Conservation (phyloP, 64 coral and sea anemone genomes). For the Actinia equina region DNA sequence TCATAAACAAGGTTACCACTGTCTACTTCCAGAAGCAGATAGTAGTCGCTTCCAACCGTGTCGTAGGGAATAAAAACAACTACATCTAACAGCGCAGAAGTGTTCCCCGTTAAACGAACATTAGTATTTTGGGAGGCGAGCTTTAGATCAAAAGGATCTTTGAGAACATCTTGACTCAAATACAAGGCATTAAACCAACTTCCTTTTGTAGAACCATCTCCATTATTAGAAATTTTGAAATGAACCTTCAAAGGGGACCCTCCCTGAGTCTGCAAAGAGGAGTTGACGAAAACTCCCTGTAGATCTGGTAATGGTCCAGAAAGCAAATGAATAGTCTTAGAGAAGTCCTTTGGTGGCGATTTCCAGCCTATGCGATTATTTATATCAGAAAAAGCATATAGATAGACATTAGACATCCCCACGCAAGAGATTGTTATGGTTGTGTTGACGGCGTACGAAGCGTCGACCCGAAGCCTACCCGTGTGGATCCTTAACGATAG, state of each 20-base stretch:
- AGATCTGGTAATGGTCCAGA: slow-evolving; percentile 65
- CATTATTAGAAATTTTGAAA: slow-evolving; percentile 65
- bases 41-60: slow-evolving; percentile 57
- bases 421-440: slow-evolving; percentile 37
- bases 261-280: slow-evolving; percentile 42
- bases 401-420: neutral
- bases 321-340: neutral
- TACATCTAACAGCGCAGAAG: slow-evolving; percentile 18
- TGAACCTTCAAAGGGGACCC: slow-evolving; percentile 57
- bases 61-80: slow-evolving; percentile 72
- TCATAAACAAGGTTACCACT: slow-evolving; percentile 59
- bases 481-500: slow-evolving; percentile 39
- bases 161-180: slow-evolving; percentile 66
- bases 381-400: slow-evolving; percentile 65
- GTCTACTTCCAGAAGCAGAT: slow-evolving; percentile 64
- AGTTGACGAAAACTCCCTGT: slow-evolving; percentile 34
- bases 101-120: slow-evolving; percentile 27
- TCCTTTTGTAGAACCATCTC: slow-evolving; percentile 20
- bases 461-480: slow-evolving; percentile 40
- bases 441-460: slow-evolving; percentile 30
- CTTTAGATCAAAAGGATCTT: slow-evolving; percentile 73
- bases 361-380: slow-evolving; percentile 32
- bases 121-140: slow-evolving; percentile 37
- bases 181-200: slow-evolving; percentile 62
- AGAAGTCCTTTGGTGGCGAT: neutral